Evolutionary conservation across 2,113 vertebrate genomes (phyloP).

Genomic region (Lampris incognitus): DNA sequence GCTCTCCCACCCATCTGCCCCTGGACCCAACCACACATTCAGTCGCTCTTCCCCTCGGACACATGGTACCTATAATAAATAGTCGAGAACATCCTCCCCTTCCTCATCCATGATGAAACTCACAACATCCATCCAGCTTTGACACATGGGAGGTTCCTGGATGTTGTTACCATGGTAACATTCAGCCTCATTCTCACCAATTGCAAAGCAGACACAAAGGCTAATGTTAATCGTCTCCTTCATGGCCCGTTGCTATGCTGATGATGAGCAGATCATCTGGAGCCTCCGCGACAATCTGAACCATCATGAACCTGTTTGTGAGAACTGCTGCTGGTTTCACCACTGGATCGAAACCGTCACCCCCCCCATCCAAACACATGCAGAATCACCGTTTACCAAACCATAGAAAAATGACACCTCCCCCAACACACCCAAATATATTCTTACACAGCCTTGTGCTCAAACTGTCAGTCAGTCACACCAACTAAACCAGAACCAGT

Average conservation of each 20-base stretch:
- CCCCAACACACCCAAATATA: background rate
- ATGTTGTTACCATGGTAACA: constrained; percentile 11
- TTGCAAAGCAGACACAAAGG: background rate
- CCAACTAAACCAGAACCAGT: too few species aligned
- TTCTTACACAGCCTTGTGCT: constrained; percentile 2
- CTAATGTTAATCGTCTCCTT: too few species aligned
- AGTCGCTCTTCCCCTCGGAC: background rate
- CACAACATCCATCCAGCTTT: constrained; percentile 37
- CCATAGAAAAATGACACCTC: constrained; percentile 34
- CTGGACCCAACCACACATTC: constrained; percentile 12
- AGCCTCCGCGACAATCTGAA: background rate
- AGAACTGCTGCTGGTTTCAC: background rate
- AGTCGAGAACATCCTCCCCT: constrained; percentile 37
- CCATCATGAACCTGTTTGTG: background rate
- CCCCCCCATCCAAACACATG: constrained; percentile 21
- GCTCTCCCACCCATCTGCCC: constrained; percentile 45
- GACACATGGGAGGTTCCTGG: background rate
- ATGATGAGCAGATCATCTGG: too few species aligned
- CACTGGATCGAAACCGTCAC: too few species aligned
- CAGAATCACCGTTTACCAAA: constrained; percentile 52
- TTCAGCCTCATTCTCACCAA: background rate
- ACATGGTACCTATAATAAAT: constrained; percentile 79
- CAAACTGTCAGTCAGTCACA: too few species aligned
- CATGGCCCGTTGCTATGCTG: too few species aligned
- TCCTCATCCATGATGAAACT: background rate